A percentile compares a stretch with the other conserved stretches of the same genome.
phyloP scores from a whole-genome alignment of 2,113 vertebrate genomes.

The Synodontis membranacea region DNA sequence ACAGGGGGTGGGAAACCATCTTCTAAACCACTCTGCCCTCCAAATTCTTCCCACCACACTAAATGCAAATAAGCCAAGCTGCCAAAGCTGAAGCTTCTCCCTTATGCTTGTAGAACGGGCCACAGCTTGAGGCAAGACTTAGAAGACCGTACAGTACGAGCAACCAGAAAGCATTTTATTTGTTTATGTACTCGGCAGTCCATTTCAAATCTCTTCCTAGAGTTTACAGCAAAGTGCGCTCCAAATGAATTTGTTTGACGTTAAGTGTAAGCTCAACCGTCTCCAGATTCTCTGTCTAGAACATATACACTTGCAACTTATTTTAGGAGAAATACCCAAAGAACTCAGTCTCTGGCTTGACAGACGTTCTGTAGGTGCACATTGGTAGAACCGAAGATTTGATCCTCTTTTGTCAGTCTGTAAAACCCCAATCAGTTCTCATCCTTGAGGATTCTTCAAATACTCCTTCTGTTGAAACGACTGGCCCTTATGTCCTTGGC shows the following conservation, averaged over 20 bases:
- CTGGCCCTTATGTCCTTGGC: background rate
- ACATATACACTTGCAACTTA: background rate
- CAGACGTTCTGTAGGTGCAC: background rate
- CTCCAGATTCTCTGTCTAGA: background rate
- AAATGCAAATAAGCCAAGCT: background rate
- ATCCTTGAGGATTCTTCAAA: background rate
- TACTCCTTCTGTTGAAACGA: background rate
- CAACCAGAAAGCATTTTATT: background rate
- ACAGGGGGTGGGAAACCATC: constrained; percentile 10
- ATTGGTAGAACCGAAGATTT: background rate
- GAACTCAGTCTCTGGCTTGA: background rate
- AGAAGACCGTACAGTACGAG: too few relatives aligned
- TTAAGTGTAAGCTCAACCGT: background rate
- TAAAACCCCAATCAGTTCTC: background rate
- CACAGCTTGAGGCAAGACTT: background rate
- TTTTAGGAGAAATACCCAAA: background rate
- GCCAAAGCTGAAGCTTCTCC: background rate
- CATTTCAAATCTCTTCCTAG: background rate
- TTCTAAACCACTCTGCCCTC: background rate
- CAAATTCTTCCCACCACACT: constrained; percentile 11
- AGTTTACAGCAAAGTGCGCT: background rate
- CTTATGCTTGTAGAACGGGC: background rate
- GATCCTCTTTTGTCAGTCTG: too few relatives aligned
- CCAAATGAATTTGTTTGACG: background rate
- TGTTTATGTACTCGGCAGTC: background rate